Evolutionary conservation across 2,888 invertebrate species (phyloP).

Genomic region (Sturmia bella): DNA sequence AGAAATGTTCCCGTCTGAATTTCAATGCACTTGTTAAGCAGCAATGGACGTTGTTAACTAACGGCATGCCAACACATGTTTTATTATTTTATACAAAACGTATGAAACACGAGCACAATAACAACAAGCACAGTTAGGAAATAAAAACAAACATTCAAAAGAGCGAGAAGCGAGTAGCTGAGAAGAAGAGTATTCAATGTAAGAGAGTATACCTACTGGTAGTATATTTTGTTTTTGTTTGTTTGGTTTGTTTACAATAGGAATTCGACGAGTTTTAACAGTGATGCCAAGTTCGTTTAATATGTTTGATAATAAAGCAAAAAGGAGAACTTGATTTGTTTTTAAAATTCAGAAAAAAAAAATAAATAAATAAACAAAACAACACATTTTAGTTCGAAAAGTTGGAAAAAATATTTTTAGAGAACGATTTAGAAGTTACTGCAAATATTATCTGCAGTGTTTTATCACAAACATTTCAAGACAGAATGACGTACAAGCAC

Average conservation of each 20-base stretch:
- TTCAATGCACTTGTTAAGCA: slow-evolving; percentile 34
- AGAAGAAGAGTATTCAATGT: neutral
- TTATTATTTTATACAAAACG: slow-evolving; percentile 56
- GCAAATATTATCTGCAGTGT: no score
- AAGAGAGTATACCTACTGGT: neutral
- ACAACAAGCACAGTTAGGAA: slow-evolving; percentile 15
- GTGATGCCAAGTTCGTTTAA: slow-evolving; percentile 24
- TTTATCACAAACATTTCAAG: no score
- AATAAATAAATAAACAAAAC: no score
- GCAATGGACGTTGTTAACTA: slow-evolving; percentile 60
- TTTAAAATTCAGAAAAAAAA: no score
- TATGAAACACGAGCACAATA: neutral
- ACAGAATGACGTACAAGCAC: no score
- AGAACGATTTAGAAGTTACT: no score
- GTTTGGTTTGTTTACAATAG: slow-evolving; percentile 11
- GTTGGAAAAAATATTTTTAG: no score
- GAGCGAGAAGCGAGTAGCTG: neutral
- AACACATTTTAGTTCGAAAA: no score
- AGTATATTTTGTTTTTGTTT: slow-evolving; percentile 3
- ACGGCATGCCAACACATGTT: slow-evolving; percentile 42
- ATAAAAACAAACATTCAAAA: slow-evolving; percentile 26
- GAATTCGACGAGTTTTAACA: slow-evolving; percentile 56
- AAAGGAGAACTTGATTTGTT: no score
- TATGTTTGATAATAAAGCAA: no score
- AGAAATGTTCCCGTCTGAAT: neutral